Percentiles rank a stretch among this genome's conserved stretches.
phyloP scores from a whole-genome alignment of 1,140 invertebrate species.

The Drosophila ironensis region DNA sequence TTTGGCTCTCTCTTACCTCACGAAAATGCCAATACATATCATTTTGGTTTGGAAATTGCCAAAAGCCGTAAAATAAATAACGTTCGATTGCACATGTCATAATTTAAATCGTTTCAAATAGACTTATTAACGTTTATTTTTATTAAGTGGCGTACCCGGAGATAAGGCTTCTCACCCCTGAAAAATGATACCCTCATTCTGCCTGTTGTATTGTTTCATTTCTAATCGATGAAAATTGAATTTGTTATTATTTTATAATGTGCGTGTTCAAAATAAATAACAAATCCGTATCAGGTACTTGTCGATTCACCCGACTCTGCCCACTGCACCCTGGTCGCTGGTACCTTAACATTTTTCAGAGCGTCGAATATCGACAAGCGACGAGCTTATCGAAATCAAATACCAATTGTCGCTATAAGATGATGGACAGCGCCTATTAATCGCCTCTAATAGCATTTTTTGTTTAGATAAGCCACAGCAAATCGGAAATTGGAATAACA shows the following conservation, averaged over 20 bases:
- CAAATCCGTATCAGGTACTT: constrained; percentile 22
- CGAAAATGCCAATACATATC: constrained; percentile 1
- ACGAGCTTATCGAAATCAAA: constrained; percentile 67
- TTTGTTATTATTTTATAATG: constrained; percentile 62
- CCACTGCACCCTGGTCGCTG: neutral
- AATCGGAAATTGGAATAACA: constrained; percentile 41
- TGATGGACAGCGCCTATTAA: constrained; percentile 80
- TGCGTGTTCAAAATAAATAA: constrained; percentile 21
- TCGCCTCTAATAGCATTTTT: constrained; percentile 78
- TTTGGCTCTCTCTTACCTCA: constrained; percentile 41
- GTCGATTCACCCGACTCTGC: too few species aligned
- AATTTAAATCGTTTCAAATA: constrained; percentile 78
- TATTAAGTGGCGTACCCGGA: constrained; percentile 68
- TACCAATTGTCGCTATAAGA: constrained; percentile 66
- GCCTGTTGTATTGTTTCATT: neutral
- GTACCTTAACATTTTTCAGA: too few species aligned
- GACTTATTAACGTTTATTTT: constrained; percentile 73
- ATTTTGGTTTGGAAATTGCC: constrained; percentile 3
- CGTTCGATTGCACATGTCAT: constrained; percentile 48
- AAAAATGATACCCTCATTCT: neutral
- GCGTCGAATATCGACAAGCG: constrained; percentile 19
- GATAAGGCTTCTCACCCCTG: constrained; percentile 41
- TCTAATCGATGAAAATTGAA: constrained; percentile 63
- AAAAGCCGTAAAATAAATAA: constrained; percentile 28
- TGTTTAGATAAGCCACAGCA: constrained; percentile 60